These are phyloP conservation scores for Halocaridina rubra DNA, from an alignment of 2,888 invertebrate species.

Conservation along the genomic window DNA sequence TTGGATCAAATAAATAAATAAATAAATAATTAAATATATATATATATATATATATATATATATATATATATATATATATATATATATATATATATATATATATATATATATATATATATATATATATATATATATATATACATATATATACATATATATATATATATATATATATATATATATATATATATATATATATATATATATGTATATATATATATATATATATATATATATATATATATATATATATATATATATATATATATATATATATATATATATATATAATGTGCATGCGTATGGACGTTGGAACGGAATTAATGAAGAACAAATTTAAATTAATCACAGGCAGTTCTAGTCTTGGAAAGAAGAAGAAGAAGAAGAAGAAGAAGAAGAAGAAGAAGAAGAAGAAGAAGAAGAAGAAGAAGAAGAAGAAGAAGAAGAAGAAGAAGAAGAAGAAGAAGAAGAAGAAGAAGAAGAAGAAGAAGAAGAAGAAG, in stretches of 20 bases:
- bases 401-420: background rate
- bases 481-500: background rate
- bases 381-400: background rate
- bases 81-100: background rate
- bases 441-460: background rate
- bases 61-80: slow-evolving; percentile 10
- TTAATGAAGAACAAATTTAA: no score
- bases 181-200: background rate
- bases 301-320: no score
- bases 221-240: slow-evolving; percentile 3
- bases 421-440: background rate
- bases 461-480: background rate
- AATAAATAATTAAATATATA: background rate
- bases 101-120: slow-evolving; percentile 11
- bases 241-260: slow-evolving; percentile 31
- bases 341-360: background rate
- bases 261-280: slow-evolving; percentile 30
- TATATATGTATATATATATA: background rate
- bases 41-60: background rate
- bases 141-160: slow-evolving; percentile 1
- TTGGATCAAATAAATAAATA: background rate
- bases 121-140: slow-evolving; percentile 14
- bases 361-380: background rate
- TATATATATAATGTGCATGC: slow-evolving; percentile 5
- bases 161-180: slow-evolving; percentile 5